Percentiles rank a stretch among this genome's conserved stretches.
Evolutionary conservation across 2,797 vertebrate species (phyloP).

Genomic region (Lepilemur septentrionalis): DNA sequence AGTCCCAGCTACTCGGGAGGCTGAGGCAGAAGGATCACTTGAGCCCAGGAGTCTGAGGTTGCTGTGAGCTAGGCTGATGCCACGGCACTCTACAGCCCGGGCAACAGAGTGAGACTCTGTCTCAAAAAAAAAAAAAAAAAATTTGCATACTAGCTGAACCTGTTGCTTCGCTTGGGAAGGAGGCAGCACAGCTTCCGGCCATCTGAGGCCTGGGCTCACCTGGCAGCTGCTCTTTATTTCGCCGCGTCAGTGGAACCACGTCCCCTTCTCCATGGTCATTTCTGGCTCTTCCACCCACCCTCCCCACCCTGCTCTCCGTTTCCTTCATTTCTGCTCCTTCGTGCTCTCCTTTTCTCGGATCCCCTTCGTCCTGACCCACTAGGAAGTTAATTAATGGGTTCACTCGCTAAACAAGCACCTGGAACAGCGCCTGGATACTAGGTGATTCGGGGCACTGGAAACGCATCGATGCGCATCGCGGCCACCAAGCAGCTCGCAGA

Average conservation of each 20-base stretch:
- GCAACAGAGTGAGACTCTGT: no score
- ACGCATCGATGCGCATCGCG: background rate
- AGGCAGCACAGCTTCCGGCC: background rate
- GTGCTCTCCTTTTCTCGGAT: background rate
- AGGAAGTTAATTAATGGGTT: constrained; percentile 7
- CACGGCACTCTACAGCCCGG: no score
- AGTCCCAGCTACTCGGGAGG: no score
- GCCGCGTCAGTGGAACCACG: accelerated
- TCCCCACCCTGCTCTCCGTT: background rate
- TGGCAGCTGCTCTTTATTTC: background rate
- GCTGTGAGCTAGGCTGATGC: no score
- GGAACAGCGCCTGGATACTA: background rate
- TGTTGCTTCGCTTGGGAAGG: background rate
- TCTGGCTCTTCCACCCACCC: background rate
- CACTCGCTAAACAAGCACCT: background rate
- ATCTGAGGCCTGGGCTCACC: accelerated
- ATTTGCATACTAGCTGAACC: background rate
- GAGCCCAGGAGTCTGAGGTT: no score
- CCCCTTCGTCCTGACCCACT: background rate
- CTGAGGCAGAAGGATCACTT: no score
- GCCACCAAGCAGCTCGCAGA: background rate
- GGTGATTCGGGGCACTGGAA: background rate
- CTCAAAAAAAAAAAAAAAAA: background rate
- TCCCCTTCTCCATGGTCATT: background rate
- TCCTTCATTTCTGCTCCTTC: background rate